Conservation (phyloP, 2,113 vertebrate species). For the Oophaga pumilio region DNA sequence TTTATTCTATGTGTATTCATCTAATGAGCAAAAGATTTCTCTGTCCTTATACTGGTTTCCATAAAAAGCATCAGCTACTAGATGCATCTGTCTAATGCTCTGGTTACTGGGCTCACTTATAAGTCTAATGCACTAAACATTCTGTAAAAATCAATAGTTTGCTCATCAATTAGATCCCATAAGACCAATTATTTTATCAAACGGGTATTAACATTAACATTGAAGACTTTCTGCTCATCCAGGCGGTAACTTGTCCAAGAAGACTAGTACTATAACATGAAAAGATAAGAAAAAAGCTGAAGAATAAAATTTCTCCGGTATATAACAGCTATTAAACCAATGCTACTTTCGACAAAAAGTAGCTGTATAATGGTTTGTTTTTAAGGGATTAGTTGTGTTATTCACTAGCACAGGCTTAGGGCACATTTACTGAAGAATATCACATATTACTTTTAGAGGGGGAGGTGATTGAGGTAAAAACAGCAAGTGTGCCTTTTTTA, state of each 20-base stretch:
- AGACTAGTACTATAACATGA: not conserved
- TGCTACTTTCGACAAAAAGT: no score
- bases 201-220: not conserved
- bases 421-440: no score
- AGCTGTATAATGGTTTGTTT: no score
- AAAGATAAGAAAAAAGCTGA: not conserved
- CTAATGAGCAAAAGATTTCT: not conserved
- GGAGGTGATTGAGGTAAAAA: no score
- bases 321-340: no score
- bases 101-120: not conserved
- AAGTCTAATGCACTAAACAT: not conserved
- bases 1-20: not conserved
- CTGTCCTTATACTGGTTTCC: not conserved
- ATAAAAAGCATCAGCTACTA: not conserved
- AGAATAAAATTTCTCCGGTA: not conserved
- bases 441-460: no score
- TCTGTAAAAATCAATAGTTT: conserved; percentile 20
- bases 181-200: conserved; percentile 6
- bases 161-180: not conserved
- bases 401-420: no score
- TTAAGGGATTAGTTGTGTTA: no score
- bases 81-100: not conserved
- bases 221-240: not conserved
- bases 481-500: no score
- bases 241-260: not conserved